Evolutionary conservation across 2,888 invertebrate genomes (phyloP).

Genomic region (Clanis bilineata): DNA sequence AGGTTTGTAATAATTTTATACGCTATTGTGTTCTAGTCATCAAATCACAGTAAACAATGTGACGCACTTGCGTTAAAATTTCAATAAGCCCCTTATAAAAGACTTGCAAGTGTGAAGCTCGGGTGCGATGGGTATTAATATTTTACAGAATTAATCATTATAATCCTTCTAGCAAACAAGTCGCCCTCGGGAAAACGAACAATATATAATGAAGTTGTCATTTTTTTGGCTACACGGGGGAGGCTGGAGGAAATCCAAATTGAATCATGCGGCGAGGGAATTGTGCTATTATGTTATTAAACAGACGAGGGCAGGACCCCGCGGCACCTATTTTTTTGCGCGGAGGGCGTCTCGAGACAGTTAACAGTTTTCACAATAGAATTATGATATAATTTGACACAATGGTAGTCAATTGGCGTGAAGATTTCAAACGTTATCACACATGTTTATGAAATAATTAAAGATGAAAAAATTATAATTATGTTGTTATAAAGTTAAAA

Average conservation of each 20-base stretch:
- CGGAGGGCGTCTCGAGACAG: conserved; percentile 76
- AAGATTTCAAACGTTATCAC: conserved; percentile 2
- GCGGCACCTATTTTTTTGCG: conserved; percentile 71
- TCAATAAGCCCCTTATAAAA: conserved; percentile 64
- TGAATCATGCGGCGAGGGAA: conserved; percentile 86
- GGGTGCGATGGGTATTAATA: conserved; percentile 79
- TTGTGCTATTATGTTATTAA: conserved; percentile 87
- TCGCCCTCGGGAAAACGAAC: conserved; percentile 75
- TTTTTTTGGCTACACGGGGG: conserved; percentile 79
- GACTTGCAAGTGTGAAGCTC: conserved; percentile 69
- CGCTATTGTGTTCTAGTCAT: conserved; percentile 21
- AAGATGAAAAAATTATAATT: too few species aligned
- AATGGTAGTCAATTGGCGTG: conserved; percentile 34
- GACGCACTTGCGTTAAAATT: conserved; percentile 64
- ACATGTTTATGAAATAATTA: not conserved
- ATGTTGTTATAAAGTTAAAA: too few species aligned
- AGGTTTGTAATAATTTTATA: not conserved
- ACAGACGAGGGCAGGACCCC: conserved; percentile 83
- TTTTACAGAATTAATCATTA: conserved; percentile 82
- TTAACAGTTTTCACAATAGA: conserved; percentile 82
- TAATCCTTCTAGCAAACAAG: conserved; percentile 81
- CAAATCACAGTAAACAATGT: conserved; percentile 58
- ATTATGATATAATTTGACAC: conserved; percentile 81
- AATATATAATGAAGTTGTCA: conserved; percentile 83
- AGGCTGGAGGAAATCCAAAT: conserved; percentile 85